Conservation (phyloP, 1,140 invertebrate species). For the Glomeris maerens region DNA sequence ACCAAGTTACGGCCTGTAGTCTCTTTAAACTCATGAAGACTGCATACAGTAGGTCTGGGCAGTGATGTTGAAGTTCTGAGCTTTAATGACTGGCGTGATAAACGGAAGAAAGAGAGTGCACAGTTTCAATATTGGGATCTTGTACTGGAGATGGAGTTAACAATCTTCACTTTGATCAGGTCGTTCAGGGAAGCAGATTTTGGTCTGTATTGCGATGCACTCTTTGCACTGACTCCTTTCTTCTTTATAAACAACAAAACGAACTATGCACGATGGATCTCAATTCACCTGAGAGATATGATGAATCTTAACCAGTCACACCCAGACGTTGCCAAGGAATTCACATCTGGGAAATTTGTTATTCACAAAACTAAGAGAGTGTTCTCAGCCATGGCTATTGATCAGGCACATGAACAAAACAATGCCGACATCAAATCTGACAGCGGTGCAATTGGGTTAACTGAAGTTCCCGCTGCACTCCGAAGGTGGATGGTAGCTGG, state of each 20-base stretch:
- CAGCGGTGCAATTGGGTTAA: slow-evolving; percentile 20
- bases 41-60: background rate
- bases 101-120: slow-evolving; percentile 4
- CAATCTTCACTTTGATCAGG: slow-evolving; percentile 11
- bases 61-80: background rate
- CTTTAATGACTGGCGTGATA: slow-evolving; percentile 14
- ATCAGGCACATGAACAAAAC: slow-evolving; percentile 1
- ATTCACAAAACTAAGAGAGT: slow-evolving; percentile 1
- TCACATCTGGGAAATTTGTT: slow-evolving; percentile 11
- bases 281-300: slow-evolving; percentile 19
- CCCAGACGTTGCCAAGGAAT: slow-evolving; percentile 12
- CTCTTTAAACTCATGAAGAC: background rate
- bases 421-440: slow-evolving; percentile 20
- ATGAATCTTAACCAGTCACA: too few relatives aligned
- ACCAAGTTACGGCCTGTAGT: slow-evolving; percentile 14
- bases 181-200: slow-evolving; percentile 14
- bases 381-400: background rate
- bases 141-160: slow-evolving; percentile 12
- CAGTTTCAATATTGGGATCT: slow-evolving; percentile 15
- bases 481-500: slow-evolving; percentile 19
- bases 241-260: slow-evolving; percentile 17
- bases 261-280: slow-evolving; percentile 2
- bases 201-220: slow-evolving; percentile 9
- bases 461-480: background rate
- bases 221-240: slow-evolving; percentile 11